Base-by-base conservation (phyloP, 2,797 vertebrate species). In the Gephyroberyx darwinii region DNA sequence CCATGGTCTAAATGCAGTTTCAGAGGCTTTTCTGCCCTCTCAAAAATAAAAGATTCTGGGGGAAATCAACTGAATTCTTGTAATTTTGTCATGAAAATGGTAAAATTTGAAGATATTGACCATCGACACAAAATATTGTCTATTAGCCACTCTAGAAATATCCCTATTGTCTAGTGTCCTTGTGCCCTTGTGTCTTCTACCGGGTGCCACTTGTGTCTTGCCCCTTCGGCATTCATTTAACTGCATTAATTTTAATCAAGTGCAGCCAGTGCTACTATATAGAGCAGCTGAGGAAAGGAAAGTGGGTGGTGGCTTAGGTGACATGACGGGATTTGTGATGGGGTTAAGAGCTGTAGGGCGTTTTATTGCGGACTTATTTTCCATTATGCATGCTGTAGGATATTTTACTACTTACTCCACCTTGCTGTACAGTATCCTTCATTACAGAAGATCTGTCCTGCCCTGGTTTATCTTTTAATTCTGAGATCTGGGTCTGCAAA, bases 171-270 rank as follows among this genome's bases (percentile, higher is more conserved):
- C 26, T 26, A 26, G 26, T 26, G 26, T 26, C 26, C 26, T 45
- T 5, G 14, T 9, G 8, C 47, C 47, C 47, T 47, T 5, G 4
- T 47, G 17, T 50, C n/a, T 20, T 41, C 26, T 43, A 20, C 55
- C 26, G 57, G 55, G 47, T 8, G 22, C 31, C 30, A 33, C 33
- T 41, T 59, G 33, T 33, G 62, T 54, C 55, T 54, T 35, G 14
- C 56, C 26, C 26, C 26, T 43, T 20, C 55, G 22, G 26, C 9
- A 47, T 30, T 43, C 35, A 63, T 58, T 54, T 53, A 61, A 33
- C 51, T 71, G 68, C 51, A 67, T 61, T 39, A 8, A 17, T 56
- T 71, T 66, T 67, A 67, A 77, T 67, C 52, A 67, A 71, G 51
- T 55, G 64, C 68, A 60, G 62, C 50, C 35, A 48, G 17, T 47